Percentiles rank a stretch among this genome's conserved stretches.
These are phyloP conservation scores for Lasius fuliginosus DNA, from an alignment of 2,888 invertebrate genomes.

Conservation along the genomic window DNA sequence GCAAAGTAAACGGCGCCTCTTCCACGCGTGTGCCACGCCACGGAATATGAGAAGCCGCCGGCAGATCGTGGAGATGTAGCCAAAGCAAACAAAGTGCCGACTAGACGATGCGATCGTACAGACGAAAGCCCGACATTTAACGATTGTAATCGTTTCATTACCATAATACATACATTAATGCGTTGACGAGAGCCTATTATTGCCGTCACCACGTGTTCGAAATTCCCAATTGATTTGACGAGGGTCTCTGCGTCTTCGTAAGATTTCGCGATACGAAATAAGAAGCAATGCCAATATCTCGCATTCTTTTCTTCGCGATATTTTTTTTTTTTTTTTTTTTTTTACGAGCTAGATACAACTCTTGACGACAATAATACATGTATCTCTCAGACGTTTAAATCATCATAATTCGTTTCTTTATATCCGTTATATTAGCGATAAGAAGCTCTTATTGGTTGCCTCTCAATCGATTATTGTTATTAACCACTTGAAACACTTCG, in stretches of 20 bases:
- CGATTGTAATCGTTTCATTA: slow-evolving; percentile 75
- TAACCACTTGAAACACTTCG: slow-evolving; percentile 37
- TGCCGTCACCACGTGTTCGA: slow-evolving; percentile 23
- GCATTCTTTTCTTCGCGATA: neutral
- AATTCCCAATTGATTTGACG: slow-evolving; percentile 21
- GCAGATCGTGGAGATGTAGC: slow-evolving; percentile 64
- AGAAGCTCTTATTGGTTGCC: slow-evolving; percentile 6
- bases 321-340: neutral
- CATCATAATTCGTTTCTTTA: neutral
- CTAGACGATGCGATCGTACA: slow-evolving; percentile 47
- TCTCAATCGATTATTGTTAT: slow-evolving; percentile 50
- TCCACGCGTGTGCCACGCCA: slow-evolving; percentile 28
- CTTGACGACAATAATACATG: neutral
- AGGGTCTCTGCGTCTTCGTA: neutral
- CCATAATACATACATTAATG: slow-evolving; percentile 58
- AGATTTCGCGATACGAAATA: neutral
- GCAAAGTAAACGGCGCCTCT: slow-evolving; percentile 39
- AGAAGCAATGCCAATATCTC: neutral
- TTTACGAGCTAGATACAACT: neutral
- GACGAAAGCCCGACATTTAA: slow-evolving; percentile 60
- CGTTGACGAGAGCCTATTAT: slow-evolving; percentile 63
- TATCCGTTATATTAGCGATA: neutral
- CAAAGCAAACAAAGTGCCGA: slow-evolving; percentile 73
- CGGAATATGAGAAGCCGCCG: slow-evolving; percentile 61
- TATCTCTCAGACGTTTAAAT: neutral